phyloP scores from a whole-genome alignment of 2,888 invertebrate genomes.

The Rotaria macrura region DNA sequence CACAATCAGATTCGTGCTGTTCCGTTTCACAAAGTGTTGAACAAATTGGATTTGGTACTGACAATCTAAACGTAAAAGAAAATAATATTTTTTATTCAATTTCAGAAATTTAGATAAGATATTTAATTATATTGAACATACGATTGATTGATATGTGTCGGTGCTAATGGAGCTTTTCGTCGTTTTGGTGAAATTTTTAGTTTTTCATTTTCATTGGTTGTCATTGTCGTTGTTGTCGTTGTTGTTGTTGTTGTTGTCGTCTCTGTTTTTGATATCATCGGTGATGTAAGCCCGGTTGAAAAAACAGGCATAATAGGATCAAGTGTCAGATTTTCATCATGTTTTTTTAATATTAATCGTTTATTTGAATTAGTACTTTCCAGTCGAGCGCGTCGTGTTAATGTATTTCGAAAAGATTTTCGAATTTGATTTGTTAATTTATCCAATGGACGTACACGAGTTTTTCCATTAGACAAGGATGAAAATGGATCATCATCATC shows the following conservation, averaged over 20 bases:
- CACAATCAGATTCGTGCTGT: background rate
- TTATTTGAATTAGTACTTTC: conserved; percentile 15
- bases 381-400: background rate
- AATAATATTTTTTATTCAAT: too few species aligned
- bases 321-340: background rate
- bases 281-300: background rate
- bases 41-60: background rate
- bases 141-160: background rate
- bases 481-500: background rate
- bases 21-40: background rate
- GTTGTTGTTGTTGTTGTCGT: background rate
- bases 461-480: background rate
- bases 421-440: background rate
- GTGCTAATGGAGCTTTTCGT: conserved; percentile 15
- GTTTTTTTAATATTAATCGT: background rate
- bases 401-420: conserved; percentile 1
- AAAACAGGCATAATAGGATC: background rate
- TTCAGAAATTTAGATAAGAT: too few species aligned
- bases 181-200: background rate
- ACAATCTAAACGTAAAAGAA: background rate
- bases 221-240: background rate
- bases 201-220: background rate
- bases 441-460: background rate
- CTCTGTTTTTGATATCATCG: background rate
- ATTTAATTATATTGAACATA: background rate